Conservation (phyloP, 2,113 vertebrate genomes). For the Rattus norvegicus region DNA sequence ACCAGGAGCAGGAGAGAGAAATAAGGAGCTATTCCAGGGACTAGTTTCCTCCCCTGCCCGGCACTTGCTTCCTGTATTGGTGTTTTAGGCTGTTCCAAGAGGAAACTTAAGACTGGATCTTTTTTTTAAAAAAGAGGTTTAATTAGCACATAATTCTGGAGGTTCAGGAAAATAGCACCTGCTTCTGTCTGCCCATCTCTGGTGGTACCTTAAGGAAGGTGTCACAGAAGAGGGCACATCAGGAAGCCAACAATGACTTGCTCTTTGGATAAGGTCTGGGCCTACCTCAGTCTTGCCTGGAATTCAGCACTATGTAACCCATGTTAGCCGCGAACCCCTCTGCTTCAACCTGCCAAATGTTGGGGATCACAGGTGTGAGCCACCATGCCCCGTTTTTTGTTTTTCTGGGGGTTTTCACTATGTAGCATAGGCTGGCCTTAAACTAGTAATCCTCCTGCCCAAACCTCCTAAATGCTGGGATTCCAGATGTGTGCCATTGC, state of each 20-base stretch:
- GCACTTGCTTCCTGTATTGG: neutral
- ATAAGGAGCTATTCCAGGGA: neutral
- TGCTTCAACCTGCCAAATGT: neutral
- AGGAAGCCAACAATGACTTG: neutral
- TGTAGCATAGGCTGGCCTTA: neutral
- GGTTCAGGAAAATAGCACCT: neutral
- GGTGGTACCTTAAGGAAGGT: neutral
- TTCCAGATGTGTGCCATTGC: neutral
- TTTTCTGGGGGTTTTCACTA: neutral
- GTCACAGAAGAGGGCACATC: neutral
- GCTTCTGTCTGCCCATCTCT: neutral
- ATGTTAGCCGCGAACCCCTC: neutral
- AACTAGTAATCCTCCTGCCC: neutral
- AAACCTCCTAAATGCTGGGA: neutral
- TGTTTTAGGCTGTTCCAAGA: neutral
- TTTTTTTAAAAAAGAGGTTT: neutral
- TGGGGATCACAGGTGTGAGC: neutral
- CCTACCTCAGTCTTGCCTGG: neutral
- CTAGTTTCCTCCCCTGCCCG: rapidly evolving
- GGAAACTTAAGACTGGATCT: neutral
- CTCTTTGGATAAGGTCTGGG: neutral
- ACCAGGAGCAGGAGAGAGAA: neutral
- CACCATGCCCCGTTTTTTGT: neutral
- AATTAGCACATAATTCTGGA: neutral
- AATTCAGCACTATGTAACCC: neutral